Percentiles rank a stretch among this genome's conserved stretches.
These are phyloP conservation scores for Alloscopus bannaensis DNA, from an alignment of 2,888 invertebrate species.

Conservation along the genomic window DNA sequence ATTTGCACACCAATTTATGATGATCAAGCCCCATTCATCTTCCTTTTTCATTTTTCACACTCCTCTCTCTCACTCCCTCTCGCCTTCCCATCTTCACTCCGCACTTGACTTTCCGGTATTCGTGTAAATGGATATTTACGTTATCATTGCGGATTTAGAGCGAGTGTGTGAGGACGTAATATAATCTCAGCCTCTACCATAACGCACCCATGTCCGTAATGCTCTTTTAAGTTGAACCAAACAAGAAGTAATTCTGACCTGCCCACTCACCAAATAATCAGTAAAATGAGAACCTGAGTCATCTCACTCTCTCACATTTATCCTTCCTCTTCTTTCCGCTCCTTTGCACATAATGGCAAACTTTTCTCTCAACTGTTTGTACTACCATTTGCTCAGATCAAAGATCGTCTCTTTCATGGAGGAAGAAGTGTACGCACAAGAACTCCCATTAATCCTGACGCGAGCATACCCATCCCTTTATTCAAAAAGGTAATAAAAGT, in stretches of 20 bases:
- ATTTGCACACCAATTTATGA: slow-evolving; percentile 46
- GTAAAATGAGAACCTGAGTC: slow-evolving; percentile 16
- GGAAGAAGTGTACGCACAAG: too few species aligned
- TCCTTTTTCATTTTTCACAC: slow-evolving; percentile 34
- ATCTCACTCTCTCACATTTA: background rate
- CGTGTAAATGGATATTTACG: too few species aligned
- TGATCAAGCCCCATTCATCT: slow-evolving; percentile 38
- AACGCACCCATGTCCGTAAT: background rate
- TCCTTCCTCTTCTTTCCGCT: slow-evolving; percentile 1
- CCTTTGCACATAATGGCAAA: background rate
- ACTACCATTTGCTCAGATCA: too few species aligned
- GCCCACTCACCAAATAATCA: slow-evolving; percentile 45
- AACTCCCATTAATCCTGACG: slow-evolving; percentile 30
- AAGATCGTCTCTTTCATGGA: too few species aligned
- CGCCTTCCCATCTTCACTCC: background rate
- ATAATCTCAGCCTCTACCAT: too few species aligned
- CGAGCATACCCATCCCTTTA: slow-evolving; percentile 30
- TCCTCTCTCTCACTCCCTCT: too few species aligned
- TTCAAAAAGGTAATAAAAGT: slow-evolving; percentile 40
- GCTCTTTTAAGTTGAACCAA: background rate
- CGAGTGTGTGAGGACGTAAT: too few species aligned
- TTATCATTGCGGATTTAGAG: too few species aligned
- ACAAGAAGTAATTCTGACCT: slow-evolving; percentile 10
- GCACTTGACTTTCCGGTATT: too few species aligned
- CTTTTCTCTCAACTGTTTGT: too few species aligned